phyloP scores from a whole-genome alignment of 2,888 invertebrate species.

The Agonopterix alstromeriana region DNA sequence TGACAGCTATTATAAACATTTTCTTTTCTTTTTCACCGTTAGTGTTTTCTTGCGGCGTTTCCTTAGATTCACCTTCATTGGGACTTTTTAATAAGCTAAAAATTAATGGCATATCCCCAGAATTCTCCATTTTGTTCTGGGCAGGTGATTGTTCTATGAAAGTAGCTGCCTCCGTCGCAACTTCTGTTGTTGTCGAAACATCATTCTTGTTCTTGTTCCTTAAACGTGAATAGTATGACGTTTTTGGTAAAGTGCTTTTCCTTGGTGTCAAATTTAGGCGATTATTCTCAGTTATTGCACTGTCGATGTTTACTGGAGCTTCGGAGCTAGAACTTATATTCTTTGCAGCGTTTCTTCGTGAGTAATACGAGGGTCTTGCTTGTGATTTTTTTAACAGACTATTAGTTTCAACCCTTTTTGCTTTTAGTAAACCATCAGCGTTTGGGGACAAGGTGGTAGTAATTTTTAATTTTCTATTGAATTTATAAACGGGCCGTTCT shows the following conservation, averaged over 20 bases:
- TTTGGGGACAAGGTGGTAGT: constrained; percentile 34
- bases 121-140: constrained; percentile 40
- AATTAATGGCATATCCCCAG: constrained; percentile 46
- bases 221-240: constrained; percentile 53
- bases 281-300: constrained; percentile 16
- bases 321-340: constrained; percentile 28
- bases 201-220: constrained; percentile 26
- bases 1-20: constrained; percentile 49
- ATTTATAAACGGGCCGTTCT: constrained; percentile 45
- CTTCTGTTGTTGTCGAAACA: constrained; percentile 13
- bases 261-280: constrained; percentile 11
- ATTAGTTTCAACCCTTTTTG: constrained; percentile 30
- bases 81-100: constrained; percentile 44
- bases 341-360: constrained; percentile 38
- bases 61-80: constrained; percentile 22
- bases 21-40: constrained; percentile 26
- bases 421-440: constrained; percentile 26
- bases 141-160: constrained; percentile 14
- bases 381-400: constrained; percentile 37
- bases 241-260: constrained; percentile 34
- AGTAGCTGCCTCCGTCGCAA: constrained; percentile 6
- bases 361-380: constrained; percentile 40
- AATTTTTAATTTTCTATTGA: constrained; percentile 52
- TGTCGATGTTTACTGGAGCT: constrained; percentile 18
- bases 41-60: constrained; percentile 16